These are phyloP conservation scores for Hypselothyrea guttata DNA, from an alignment of 2,888 invertebrate genomes.

Conservation along the genomic window DNA sequence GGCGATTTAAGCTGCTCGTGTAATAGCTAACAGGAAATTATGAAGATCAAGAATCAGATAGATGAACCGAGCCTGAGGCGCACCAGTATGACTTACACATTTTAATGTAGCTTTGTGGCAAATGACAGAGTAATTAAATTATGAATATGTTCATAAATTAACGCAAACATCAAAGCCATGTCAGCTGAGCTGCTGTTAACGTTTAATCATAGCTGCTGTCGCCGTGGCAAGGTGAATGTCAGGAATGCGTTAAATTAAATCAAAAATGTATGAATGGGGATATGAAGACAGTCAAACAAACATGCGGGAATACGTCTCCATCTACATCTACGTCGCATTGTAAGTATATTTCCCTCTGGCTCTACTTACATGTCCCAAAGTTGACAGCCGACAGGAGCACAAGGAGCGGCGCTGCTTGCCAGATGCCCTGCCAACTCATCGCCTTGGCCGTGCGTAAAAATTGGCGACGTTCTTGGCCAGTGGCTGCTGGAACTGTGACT, in stretches of 20 bases:
- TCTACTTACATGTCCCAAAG: slow-evolving; percentile 64
- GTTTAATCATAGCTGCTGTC: slow-evolving; percentile 6
- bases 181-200: neutral
- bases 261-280: slow-evolving; percentile 51
- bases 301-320: slow-evolving; percentile 1
- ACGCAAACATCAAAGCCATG: neutral
- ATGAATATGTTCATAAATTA: slow-evolving; percentile 7
- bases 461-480: slow-evolving; percentile 49
- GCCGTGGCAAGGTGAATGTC: slow-evolving; percentile 1
- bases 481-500: slow-evolving; percentile 13
- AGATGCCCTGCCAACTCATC: slow-evolving; percentile 49
- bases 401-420: slow-evolving; percentile 35
- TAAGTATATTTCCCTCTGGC: slow-evolving; percentile 30
- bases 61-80: no score
- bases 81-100: neutral
- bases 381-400: slow-evolving; percentile 35
- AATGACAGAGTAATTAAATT: neutral
- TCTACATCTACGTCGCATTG: neutral
- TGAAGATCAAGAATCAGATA: neutral
- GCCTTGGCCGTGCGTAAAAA: slow-evolving; percentile 51
- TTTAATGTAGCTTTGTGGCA: neutral
- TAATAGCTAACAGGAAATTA: neutral
- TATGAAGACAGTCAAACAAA: neutral
- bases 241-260: slow-evolving; percentile 57
- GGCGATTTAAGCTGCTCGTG: neutral